Percentiles rank a stretch among this genome's conserved stretches.
These are phyloP conservation scores for Amiota communis DNA, from an alignment of 2,888 invertebrate species.

Conservation along the genomic window DNA sequence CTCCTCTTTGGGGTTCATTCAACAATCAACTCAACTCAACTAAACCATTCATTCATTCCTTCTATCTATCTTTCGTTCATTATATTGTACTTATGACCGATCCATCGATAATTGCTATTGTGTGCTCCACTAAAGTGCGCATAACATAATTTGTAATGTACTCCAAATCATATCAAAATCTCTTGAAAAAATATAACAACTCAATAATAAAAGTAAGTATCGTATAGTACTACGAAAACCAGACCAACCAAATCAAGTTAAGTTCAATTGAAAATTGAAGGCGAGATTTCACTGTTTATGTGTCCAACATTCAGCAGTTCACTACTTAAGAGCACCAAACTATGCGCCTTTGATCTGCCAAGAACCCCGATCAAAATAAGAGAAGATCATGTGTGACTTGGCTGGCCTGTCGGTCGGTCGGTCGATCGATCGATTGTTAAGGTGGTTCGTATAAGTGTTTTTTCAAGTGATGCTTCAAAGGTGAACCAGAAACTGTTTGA, in stretches of 20 bases:
- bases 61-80: slow-evolving; percentile 53
- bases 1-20: too few species aligned
- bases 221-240: not conserved
- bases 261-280: not conserved
- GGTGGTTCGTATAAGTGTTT: not conserved
- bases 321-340: slow-evolving; percentile 61
- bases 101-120: slow-evolving; percentile 60
- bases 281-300: too few species aligned
- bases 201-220: slow-evolving; percentile 46
- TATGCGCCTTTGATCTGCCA: slow-evolving; percentile 58
- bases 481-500: slow-evolving; percentile 31
- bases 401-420: slow-evolving; percentile 44
- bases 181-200: slow-evolving; percentile 53
- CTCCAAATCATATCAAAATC: slow-evolving; percentile 36
- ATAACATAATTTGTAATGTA: slow-evolving; percentile 57
- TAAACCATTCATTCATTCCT: not conserved
- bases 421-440: not conserved
- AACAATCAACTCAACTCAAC: too few species aligned
- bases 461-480: slow-evolving; percentile 33
- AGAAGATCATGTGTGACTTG: slow-evolving; percentile 35
- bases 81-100: slow-evolving; percentile 35
- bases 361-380: slow-evolving; percentile 54
- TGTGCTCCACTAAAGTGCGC: slow-evolving; percentile 64
- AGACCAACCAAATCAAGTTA: slow-evolving; percentile 45
- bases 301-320: slow-evolving; percentile 20